Evolutionary conservation across 2,113 vertebrate genomes (phyloP), one percentile per base, ranked within the genome.

Genomic region (Naja naja): DNA sequence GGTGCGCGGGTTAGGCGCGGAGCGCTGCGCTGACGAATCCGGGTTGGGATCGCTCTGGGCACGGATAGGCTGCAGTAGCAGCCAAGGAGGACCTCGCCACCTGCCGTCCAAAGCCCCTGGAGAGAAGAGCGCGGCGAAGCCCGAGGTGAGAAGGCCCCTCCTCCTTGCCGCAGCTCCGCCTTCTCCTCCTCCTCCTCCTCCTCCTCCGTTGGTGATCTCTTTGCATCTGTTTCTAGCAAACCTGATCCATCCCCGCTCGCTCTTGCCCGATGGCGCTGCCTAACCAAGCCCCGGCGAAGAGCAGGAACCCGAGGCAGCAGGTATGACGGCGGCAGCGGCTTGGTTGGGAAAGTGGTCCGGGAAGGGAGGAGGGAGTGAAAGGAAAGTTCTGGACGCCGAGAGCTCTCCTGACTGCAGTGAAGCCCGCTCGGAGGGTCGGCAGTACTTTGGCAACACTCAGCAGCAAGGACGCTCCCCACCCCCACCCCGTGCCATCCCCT

Each of bases 361-460:
- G 8, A 14, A 27, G 52, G 4, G 58, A 18, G 49, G 88, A 7
- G 56, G 9, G 5, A n/a, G 20, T 1, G 10, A 87, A 27, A 90
- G 87, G 94, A 94, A 95, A 91, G 92, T 94, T 95, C 95, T 94
- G 94, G 93, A 89, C 8, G 25, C 52, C 47, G 87, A 25, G 43
- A 11, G 92, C 81, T 94, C 91, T 60, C 93, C 58, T 16, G 92
- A 18, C 85, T 60, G 91, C 93, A 5, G 93, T 22, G 89, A 11
- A 56, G 47, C 89, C 52, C 85, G 10, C 4, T 30, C 43, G 20
- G 22, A 39, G 2, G 18, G 11, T 81, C 47, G 23, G 10, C 93
- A 3, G 58, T 39, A 52, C 53, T 58, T 89, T 89, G 90, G 64
- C 86, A 52, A 39, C 56, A n/a, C 86, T 1, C 60, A 14, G 54